Base-by-base conservation (phyloP, 2,888 invertebrate species). In the Lasioglossum figueresi region DNA sequence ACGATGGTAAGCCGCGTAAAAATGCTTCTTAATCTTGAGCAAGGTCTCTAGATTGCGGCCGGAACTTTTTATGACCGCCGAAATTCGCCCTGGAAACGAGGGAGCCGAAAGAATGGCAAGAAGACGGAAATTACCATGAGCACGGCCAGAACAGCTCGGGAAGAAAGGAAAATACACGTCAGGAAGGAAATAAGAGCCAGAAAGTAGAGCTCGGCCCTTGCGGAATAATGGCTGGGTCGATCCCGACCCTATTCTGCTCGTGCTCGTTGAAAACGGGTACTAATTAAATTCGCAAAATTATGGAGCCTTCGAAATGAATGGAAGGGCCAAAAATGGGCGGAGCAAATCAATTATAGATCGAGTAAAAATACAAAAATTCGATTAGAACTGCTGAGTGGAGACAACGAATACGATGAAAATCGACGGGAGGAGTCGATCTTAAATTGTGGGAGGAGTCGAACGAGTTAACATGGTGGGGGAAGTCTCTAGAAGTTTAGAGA, bases 1-100 rank as follows among this genome's bases (percentile, higher is more conserved):
- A 43, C 80, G 82, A 34, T 19, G 66, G 48, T 52, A 75, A 80
- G 31, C 68, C 75, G 68, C 78, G 70, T 80, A 82, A 89, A 88
- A 88, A 83, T 88, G 80, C 40, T 63, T 83, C 71, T 85, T 86
- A 86, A 88, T 88, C 79, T 78, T 63, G 72, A 71, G 68, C 43
- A 70, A 66, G 66, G 85, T 83, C 80, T 80, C 37, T 78, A 79
- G 83, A 88, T 80, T 86, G 76, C 79, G 72, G 80, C 78, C n/a
- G 78, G 48, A 79, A 63, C 79, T 79, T 66, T 84, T 73, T 75
- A 79, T 80, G 76, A 81, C 68, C 79, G 71, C 66, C 68, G 73
- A 82, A 87, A 87, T 68, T 81, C 43, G 68, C 75, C 23, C 52
- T 59, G n/a, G 77, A 66, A 68, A 77, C 56, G 59, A 85, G 70